These are phyloP conservation scores for Syritta pipiens DNA, from an alignment of 2,888 invertebrate species.

Conservation along the genomic window DNA sequence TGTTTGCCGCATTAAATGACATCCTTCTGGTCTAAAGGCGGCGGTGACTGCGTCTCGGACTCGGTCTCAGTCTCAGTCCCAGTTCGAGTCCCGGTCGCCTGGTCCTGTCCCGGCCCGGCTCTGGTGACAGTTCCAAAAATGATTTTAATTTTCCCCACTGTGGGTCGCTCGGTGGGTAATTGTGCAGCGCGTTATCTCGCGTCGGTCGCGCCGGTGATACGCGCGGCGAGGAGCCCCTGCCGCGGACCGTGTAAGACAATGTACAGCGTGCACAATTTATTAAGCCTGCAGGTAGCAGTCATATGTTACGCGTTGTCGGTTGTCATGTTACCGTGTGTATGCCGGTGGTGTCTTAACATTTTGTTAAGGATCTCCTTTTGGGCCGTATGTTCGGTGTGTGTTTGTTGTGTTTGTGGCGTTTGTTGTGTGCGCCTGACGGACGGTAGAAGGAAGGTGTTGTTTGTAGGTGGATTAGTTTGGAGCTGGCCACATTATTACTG, in stretches of 20 bases:
- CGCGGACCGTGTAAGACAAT: slow-evolving; percentile 59
- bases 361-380: slow-evolving; percentile 55
- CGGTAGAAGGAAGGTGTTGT: background rate
- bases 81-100: background rate
- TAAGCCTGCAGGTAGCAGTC: slow-evolving; percentile 68
- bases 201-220: slow-evolving; percentile 19
- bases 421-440: background rate
- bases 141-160: slow-evolving; percentile 55
- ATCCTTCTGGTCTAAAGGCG: slow-evolving; percentile 64
- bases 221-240: background rate
- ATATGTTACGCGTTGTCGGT: slow-evolving; percentile 69
- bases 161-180: slow-evolving; percentile 61
- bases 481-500: slow-evolving; percentile 31
- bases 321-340: slow-evolving; percentile 60
- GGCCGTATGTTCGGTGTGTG: background rate
- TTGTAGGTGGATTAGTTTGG: slow-evolving; percentile 4
- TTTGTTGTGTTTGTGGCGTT: background rate
- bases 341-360: slow-evolving; percentile 65
- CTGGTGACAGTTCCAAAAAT: slow-evolving; percentile 68
- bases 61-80: too few relatives aligned
- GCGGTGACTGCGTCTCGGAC: background rate
- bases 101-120: too few relatives aligned
- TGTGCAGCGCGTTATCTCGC: slow-evolving; percentile 65
- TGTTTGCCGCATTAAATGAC: slow-evolving; percentile 62
- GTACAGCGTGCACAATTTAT: slow-evolving; percentile 63